A percentile compares a stretch with the other conserved stretches of the same genome.
Conservation (phyloP, 2,888 invertebrate genomes). For the Caenorhabditis sp. region DNA sequence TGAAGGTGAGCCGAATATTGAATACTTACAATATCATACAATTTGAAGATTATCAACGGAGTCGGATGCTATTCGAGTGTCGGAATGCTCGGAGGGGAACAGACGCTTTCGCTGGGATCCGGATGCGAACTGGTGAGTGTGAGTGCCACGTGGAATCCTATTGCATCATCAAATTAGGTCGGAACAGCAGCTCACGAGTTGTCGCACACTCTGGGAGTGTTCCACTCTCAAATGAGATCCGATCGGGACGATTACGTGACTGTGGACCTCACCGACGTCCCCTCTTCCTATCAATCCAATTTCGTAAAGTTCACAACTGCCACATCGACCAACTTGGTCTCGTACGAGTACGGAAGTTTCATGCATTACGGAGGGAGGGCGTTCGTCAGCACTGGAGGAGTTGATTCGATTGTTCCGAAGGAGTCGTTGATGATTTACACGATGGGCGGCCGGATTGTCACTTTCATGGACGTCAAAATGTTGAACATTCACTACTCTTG, state of each 20-base stretch:
- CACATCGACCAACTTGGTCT: constrained; percentile 24
- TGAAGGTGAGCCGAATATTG: constrained; percentile 39
- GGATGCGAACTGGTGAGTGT: constrained; percentile 58
- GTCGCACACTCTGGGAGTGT: constrained; percentile 57
- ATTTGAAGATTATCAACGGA: constrained; percentile 58
- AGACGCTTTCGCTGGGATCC: constrained; percentile 57
- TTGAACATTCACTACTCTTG: constrained; percentile 52
- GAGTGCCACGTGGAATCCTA: too few species aligned
- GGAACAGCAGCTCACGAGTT: constrained; percentile 63
- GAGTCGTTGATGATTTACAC: constrained; percentile 45
- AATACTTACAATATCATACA: too few species aligned
- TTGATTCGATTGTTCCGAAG: constrained; percentile 53
- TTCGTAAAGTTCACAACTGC: constrained; percentile 32
- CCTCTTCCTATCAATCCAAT: constrained; percentile 17
- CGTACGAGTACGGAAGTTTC: constrained; percentile 62
- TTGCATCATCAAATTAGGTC: constrained; percentile 17
- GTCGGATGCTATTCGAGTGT: constrained; percentile 59
- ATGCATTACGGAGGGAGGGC: too few species aligned
- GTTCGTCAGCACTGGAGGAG: constrained; percentile 39
- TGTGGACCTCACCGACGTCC: constrained; percentile 57
- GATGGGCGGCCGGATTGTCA: constrained; percentile 54
- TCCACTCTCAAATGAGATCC: constrained; percentile 63
- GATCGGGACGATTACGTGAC: constrained; percentile 61
- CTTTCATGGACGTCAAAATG: constrained; percentile 54
- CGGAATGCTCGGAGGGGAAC: constrained; percentile 60